A percentile compares a stretch with the other conserved stretches of the same genome.
Conservation (phyloP, 2,888 invertebrate species). For the Protula sp. region DNA sequence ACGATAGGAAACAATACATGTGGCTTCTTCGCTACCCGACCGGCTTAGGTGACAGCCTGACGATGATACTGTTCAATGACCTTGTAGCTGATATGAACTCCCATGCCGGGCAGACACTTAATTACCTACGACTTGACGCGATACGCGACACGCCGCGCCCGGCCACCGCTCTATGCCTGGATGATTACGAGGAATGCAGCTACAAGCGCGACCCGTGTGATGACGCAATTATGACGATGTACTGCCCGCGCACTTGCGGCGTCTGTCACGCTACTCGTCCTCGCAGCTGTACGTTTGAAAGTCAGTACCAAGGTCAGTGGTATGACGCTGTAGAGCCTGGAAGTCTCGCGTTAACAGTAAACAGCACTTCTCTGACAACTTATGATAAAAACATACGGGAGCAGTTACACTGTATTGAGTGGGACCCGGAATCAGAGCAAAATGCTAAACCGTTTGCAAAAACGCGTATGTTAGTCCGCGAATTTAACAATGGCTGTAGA, state of each 20-base stretch:
- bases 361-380: constrained; percentile 2
- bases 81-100: constrained; percentile 14
- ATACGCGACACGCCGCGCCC: constrained; percentile 11
- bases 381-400: neutral
- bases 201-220: neutral
- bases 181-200: constrained; percentile 16
- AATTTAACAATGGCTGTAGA: constrained; percentile 20
- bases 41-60: constrained; percentile 9
- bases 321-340: constrained; percentile 5
- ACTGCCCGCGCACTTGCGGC: constrained; percentile 21
- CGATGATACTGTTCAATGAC: constrained; percentile 18
- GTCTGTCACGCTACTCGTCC: constrained; percentile 24
- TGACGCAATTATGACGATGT: constrained; percentile 8
- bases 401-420: constrained; percentile 14
- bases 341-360: constrained; percentile 7
- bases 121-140: constrained; percentile 16
- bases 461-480: constrained; percentile 17
- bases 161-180: constrained; percentile 18
- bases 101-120: constrained; percentile 1
- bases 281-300: constrained; percentile 12
- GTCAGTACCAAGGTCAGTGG: constrained; percentile 18
- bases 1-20: constrained; percentile 9
- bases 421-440: constrained; percentile 2
- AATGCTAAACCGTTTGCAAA: neutral
- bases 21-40: constrained; percentile 21